These are phyloP conservation scores for Eulimnadia texana DNA, from an alignment of 1,140 invertebrate species.

Conservation along the genomic window DNA sequence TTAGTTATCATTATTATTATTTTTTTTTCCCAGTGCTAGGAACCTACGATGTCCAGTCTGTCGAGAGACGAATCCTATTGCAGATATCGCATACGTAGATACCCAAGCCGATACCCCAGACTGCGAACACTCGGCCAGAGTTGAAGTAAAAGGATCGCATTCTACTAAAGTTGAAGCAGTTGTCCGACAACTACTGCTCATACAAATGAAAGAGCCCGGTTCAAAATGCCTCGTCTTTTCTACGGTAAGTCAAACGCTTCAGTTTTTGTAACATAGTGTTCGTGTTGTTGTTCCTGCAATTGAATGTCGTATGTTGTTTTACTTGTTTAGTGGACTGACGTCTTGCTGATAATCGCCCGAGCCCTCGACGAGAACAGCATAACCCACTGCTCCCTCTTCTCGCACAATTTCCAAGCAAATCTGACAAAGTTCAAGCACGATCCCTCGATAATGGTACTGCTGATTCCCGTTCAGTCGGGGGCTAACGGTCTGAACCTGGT, in stretches of 20 bases:
- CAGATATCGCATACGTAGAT: slow-evolving; percentile 45
- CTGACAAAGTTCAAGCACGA: slow-evolving; percentile 40
- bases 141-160: slow-evolving; percentile 36
- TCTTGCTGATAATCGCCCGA: slow-evolving; percentile 42
- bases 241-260: slow-evolving; percentile 36
- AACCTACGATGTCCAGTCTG: slow-evolving; percentile 45
- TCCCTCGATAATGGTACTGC: slow-evolving; percentile 38
- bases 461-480: slow-evolving; percentile 50
- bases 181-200: slow-evolving; percentile 39
- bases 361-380: slow-evolving; percentile 47
- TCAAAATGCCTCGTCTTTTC: slow-evolving; percentile 62
- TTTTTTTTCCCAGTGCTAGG: slow-evolving; percentile 10
- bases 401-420: slow-evolving; percentile 32
- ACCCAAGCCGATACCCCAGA: slow-evolving; percentile 23
- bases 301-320: no score
- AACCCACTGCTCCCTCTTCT: slow-evolving; percentile 28
- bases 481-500: slow-evolving; percentile 63
- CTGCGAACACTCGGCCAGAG: not conserved
- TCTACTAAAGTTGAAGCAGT: slow-evolving; percentile 60
- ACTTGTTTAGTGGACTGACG: slow-evolving; percentile 40
- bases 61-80: slow-evolving; percentile 35
- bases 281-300: slow-evolving; percentile 1
- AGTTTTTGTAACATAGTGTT: not conserved
- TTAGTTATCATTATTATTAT: not conserved
- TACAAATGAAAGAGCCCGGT: slow-evolving; percentile 37